Conservation (phyloP, 1,140 invertebrate species). For the Drosophila pseudoananassae region DNA sequence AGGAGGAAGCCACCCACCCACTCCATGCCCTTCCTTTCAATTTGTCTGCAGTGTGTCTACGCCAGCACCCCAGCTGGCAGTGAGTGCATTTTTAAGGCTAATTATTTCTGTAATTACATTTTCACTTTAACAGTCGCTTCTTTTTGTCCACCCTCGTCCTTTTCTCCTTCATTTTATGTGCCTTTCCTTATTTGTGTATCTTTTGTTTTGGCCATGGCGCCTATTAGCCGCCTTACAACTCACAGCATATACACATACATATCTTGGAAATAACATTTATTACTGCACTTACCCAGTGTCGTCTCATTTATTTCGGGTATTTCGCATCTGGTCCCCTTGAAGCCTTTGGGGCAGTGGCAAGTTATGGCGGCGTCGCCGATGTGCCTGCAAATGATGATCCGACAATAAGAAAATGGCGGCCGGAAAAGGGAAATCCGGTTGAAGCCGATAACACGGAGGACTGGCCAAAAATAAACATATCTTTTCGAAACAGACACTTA, state of each 20-base stretch:
- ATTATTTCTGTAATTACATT: slow-evolving; percentile 83
- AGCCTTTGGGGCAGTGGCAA: slow-evolving; percentile 88
- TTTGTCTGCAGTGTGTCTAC: slow-evolving; percentile 23
- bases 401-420: slow-evolving; percentile 13
- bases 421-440: slow-evolving; percentile 5
- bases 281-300: slow-evolving; percentile 78
- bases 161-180: slow-evolving; percentile 1
- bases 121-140: slow-evolving; percentile 35
- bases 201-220: slow-evolving; percentile 1
- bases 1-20: background rate
- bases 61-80: slow-evolving; percentile 47
- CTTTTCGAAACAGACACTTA: background rate
- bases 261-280: slow-evolving; percentile 57
- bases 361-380: slow-evolving; percentile 89
- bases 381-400: slow-evolving; percentile 85
- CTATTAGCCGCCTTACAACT: slow-evolving; percentile 16
- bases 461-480: slow-evolving; percentile 1
- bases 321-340: slow-evolving; percentile 88
- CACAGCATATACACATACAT: slow-evolving; percentile 15
- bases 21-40: slow-evolving; percentile 12
- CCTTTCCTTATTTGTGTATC: background rate
- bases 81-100: slow-evolving; percentile 77
- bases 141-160: slow-evolving; percentile 1
- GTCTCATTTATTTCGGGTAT: slow-evolving; percentile 84
- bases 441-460: slow-evolving; percentile 4